phyloP scores from a whole-genome alignment of 2,113 vertebrate species.

The Jaculus jaculus region DNA sequence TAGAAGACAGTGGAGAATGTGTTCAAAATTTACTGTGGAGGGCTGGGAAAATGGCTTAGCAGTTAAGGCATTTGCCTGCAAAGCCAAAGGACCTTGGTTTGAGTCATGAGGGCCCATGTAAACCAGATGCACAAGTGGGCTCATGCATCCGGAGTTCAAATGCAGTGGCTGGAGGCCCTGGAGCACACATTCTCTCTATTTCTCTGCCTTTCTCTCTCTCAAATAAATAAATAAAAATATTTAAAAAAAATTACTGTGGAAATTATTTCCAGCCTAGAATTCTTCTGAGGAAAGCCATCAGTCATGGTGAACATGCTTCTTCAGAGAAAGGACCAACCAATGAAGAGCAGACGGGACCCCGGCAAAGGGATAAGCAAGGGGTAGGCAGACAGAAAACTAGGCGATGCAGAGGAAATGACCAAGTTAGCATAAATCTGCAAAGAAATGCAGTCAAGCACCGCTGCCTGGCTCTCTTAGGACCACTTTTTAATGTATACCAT shows the following conservation, averaged over 20 bases:
- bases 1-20: not conserved
- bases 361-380: not conserved
- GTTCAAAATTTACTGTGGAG: constrained; percentile 21
- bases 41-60: no score
- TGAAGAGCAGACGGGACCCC: not conserved
- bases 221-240: no score
- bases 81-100: no score
- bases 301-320: not conserved
- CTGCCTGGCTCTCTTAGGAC: not conserved
- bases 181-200: no score
- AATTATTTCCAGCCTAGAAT: constrained; percentile 12
- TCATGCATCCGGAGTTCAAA: no score
- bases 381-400: constrained; percentile 20
- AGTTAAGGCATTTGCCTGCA: no score
- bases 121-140: no score
- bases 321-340: not conserved
- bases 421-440: not conserved
- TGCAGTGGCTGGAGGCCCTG: no score
- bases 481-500: not conserved
- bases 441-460: not conserved
- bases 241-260: constrained; percentile 22
- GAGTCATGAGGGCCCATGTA: no score
- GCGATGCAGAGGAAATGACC: not conserved
- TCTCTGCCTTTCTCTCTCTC: no score
- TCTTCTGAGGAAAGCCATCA: constrained; percentile 8